Percentiles rank a stretch among this genome's conserved stretches.
phyloP scores from a whole-genome alignment of 1,140 invertebrate species.

The Camponotus pennsylvanicus region DNA sequence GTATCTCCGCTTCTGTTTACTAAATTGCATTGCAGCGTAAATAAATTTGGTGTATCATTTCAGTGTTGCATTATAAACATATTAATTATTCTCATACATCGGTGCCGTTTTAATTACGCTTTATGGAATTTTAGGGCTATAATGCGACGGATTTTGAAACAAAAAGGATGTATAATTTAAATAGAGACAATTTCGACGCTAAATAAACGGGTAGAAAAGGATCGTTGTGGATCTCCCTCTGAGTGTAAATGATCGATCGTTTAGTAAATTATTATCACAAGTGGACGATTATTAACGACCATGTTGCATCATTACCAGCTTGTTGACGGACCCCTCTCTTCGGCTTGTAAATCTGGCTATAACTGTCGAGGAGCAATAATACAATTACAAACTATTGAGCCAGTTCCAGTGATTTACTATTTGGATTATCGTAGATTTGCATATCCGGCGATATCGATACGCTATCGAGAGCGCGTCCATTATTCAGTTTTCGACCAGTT shows the following conservation, averaged over 20 bases:
- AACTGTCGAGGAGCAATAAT: constrained; percentile 57
- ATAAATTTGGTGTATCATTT: constrained; percentile 36
- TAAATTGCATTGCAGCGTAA: constrained; percentile 21
- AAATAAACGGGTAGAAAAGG: neutral
- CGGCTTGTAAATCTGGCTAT: constrained; percentile 56
- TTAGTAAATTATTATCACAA: constrained; percentile 50
- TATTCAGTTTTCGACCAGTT: constrained; percentile 45
- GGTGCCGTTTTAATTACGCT: neutral
- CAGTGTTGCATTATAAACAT: constrained; percentile 4
- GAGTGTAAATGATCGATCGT: constrained; percentile 53
- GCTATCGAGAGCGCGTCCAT: constrained; percentile 34
- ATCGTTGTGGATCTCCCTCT: neutral
- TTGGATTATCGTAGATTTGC: constrained; percentile 61
- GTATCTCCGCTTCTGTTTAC: neutral
- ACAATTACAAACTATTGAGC: constrained; percentile 61
- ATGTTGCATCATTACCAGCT: constrained; percentile 60
- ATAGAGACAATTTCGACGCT: constrained; percentile 1
- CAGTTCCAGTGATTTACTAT: constrained; percentile 60
- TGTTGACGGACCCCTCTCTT: constrained; percentile 47
- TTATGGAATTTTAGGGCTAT: constrained; percentile 23
- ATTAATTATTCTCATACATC: constrained; percentile 28
- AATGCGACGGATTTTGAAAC: neutral
- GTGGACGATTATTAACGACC: constrained; percentile 50
- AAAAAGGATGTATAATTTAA: neutral
- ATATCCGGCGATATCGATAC: constrained; percentile 55